phyloP scores from a whole-genome alignment of 2,888 invertebrate species.

The Anoplius nigerrimus region DNA sequence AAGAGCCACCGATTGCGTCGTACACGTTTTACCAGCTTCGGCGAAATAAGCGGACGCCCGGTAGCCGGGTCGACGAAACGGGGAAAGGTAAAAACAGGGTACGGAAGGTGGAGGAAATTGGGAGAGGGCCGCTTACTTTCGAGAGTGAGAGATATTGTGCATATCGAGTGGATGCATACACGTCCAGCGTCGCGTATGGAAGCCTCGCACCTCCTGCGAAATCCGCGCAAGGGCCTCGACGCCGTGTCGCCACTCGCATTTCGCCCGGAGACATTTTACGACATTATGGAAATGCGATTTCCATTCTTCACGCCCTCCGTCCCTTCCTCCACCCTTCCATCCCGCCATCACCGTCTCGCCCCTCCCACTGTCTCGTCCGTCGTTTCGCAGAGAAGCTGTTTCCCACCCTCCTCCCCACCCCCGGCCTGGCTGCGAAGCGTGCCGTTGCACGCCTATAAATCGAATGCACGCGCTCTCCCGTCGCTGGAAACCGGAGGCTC shows the following conservation, averaged over 20 bases:
- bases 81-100: too few relatives aligned
- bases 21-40: neutral
- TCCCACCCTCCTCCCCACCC: too few relatives aligned
- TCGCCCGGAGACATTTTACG: constrained; percentile 30
- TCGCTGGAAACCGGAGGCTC: too few relatives aligned
- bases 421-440: too few relatives aligned
- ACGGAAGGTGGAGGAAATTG: too few relatives aligned
- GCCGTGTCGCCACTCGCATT: constrained; percentile 29
- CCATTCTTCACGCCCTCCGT: constrained; percentile 22
- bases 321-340: neutral
- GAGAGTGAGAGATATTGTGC: too few relatives aligned
- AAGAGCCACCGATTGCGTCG: neutral
- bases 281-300: constrained; percentile 42
- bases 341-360: neutral
- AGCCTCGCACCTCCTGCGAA: constrained; percentile 9
- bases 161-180: too few relatives aligned
- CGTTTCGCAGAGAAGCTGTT: constrained; percentile 1
- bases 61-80: too few relatives aligned
- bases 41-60: neutral
- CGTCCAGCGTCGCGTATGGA: too few relatives aligned
- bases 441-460: too few relatives aligned
- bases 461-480: too few relatives aligned
- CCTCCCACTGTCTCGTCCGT: neutral
- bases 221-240: constrained; percentile 18
- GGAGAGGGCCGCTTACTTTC: too few relatives aligned